Percentiles rank a stretch among this genome's conserved stretches.
Evolutionary conservation across 23 tunicate genomes (phyloP).

Genomic region (Phallusia fumigata): DNA sequence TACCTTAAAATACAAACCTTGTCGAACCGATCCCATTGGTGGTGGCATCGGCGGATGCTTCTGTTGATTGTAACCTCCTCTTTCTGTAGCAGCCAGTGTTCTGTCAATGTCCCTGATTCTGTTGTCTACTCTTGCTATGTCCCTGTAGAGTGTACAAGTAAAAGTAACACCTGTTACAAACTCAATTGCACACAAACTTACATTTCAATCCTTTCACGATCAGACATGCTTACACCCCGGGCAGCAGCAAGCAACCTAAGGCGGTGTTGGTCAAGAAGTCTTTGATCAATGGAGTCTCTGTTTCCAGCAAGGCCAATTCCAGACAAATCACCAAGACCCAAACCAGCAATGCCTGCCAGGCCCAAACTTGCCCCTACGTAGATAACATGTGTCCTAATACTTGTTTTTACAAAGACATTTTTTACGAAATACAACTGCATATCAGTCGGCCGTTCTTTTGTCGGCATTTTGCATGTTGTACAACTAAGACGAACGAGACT

Average conservation of each 20-base stretch:
- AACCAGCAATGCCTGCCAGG: neutral
- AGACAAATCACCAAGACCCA: conserved; percentile 13
- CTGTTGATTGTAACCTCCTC: conserved; percentile 20
- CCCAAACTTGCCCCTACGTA: neutral
- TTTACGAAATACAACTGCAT: neutral
- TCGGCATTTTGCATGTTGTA: conserved; percentile 15
- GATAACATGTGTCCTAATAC: neutral
- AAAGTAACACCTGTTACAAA: neutral
- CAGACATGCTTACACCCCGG: conserved; percentile 16
- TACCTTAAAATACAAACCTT: neutral
- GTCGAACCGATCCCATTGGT: conserved; percentile 20
- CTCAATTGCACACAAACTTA: conserved; percentile 2
- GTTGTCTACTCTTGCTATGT: conserved; percentile 70
- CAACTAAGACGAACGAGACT: conserved; percentile 37
- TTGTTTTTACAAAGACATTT: neutral
- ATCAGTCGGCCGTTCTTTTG: conserved; percentile 40
- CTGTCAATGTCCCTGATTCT: conserved; percentile 75
- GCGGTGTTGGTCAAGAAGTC: conserved; percentile 32
- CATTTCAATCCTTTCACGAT: conserved; percentile 78
- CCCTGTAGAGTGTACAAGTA: conserved; percentile 22
- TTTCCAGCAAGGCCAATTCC: conserved; percentile 25
- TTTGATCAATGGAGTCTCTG: conserved; percentile 19
- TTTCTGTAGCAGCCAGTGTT: conserved; percentile 28
- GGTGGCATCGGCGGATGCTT: conserved; percentile 47
- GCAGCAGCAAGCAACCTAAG: conserved; percentile 28